Base-by-base conservation (phyloP, 2,113 vertebrate genomes). In the Puntigrus tetrazona region DNA sequence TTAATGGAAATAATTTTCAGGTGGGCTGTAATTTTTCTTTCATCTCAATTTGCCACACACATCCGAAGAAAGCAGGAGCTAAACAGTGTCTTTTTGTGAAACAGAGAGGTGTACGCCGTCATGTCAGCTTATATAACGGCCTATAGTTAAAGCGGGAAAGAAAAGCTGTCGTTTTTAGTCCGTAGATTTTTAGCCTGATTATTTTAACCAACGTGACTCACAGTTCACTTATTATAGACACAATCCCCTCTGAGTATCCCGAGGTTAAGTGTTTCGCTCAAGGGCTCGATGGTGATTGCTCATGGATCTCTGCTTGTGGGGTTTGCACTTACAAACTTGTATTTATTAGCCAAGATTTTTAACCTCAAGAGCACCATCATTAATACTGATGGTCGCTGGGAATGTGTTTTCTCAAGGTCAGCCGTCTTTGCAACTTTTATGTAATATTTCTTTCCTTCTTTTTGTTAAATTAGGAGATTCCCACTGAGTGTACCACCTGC, bases 21-120 rank as follows among this genome's bases (percentile, higher is more conserved):
- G 73, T 50, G 57, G 82, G 73, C 57, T 52, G 63, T 67, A 5
- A 65, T 84, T 84, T 84, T 77, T 84, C 82, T 84, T 84, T 47
- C 57, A 45, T 52, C 55, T 77, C 82, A 84, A 52, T 77, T 84
- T 77, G n/a, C 76, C 73, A 67, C 75, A 67, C 61, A 77, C 10
- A 61, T 59, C 59, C 29, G 10, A 76, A 77, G 73, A 61, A 59
- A 61, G 75, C 55, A 6, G 14, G 76, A 78, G 52, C 76, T 77
- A 13, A 55, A 57, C 20, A 77, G 52, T 4, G 25, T 50, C 7
- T 50, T 36, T 36, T 57, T 55, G n/a, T 57, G 2, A 25, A 50
- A 1, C 18, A n/a, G 31, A n/a, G 52, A 78, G 55, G 14, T 18
- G 34, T 78, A 27, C 11, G n/a, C 7, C 13, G 27, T 41, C 34